These are phyloP conservation scores for Ditylenchus weischeri DNA, from an alignment of 2,888 invertebrate species.

Conservation along the genomic window DNA sequence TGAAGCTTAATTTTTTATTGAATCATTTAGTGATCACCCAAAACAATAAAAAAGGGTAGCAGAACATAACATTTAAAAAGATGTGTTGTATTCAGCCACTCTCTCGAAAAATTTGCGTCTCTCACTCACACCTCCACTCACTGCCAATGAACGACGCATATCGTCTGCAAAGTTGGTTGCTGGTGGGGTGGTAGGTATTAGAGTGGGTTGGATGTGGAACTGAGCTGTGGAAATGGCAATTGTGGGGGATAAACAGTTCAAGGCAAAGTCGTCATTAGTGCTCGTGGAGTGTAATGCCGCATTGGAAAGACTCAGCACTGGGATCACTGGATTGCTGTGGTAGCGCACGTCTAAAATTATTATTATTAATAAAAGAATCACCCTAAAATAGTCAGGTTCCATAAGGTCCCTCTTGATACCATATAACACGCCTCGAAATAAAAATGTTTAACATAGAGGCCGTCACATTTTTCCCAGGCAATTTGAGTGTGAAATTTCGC, in stretches of 20 bases:
- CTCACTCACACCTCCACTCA: conserved; percentile 42
- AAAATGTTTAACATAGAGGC: too few relatives aligned
- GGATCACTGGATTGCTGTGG: conserved; percentile 51
- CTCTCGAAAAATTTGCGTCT: conserved; percentile 57
- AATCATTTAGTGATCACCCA: too few relatives aligned
- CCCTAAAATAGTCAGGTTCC: too few relatives aligned
- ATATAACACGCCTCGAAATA: too few relatives aligned
- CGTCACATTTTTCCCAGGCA: too few relatives aligned
- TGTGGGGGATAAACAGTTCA: conserved; percentile 21
- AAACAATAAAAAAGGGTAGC: too few relatives aligned
- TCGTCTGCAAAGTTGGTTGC: background rate
- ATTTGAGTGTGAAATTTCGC: too few relatives aligned
- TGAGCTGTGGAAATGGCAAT: conserved; percentile 36
- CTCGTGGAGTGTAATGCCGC: conserved; percentile 13
- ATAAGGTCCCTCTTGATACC: too few relatives aligned
- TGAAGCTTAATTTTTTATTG: too few relatives aligned
- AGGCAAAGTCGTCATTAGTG: conserved; percentile 3
- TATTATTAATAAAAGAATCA: too few relatives aligned
- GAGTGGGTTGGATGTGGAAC: background rate
- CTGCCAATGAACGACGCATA: conserved; percentile 40
- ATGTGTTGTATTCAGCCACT: conserved; percentile 52
- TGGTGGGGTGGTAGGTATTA: background rate
- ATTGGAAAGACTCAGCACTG: conserved; percentile 17
- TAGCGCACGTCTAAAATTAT: conserved; percentile 49
- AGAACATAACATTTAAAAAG: conserved; percentile 35